Conservation (phyloP, 2,888 invertebrate species). For the Apantesis nais region DNA sequence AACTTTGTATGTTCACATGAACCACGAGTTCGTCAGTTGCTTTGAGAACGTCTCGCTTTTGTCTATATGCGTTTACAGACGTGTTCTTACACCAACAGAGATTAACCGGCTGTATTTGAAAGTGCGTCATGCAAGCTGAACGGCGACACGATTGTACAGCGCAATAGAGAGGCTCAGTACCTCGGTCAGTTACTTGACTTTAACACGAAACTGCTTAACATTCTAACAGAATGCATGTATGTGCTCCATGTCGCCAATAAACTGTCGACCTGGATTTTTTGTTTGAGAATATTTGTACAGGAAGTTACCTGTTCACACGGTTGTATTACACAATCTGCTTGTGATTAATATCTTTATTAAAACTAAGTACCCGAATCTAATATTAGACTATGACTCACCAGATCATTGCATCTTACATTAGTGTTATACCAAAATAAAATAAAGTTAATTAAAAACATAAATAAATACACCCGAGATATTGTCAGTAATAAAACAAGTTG, state of each 20-base stretch:
- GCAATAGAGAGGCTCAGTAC: slow-evolving; percentile 55
- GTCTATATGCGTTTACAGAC: slow-evolving; percentile 66
- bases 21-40: slow-evolving; percentile 67
- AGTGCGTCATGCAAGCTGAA: slow-evolving; percentile 29
- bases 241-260: slow-evolving; percentile 72
- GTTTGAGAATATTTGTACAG: slow-evolving; percentile 68
- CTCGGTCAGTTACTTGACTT: slow-evolving; percentile 64
- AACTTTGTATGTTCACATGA: slow-evolving; percentile 70
- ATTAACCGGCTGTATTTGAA: slow-evolving; percentile 58
- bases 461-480: slow-evolving; percentile 75
- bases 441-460: slow-evolving; percentile 80
- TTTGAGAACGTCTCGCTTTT: slow-evolving; percentile 74
- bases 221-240: slow-evolving; percentile 75
- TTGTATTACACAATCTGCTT: slow-evolving; percentile 45
- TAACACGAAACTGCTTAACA: slow-evolving; percentile 81
- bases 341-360: slow-evolving; percentile 29
- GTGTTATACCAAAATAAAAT: slow-evolving; percentile 70
- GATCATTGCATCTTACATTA: slow-evolving; percentile 71
- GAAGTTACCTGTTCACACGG: slow-evolving; percentile 74
- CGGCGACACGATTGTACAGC: slow-evolving; percentile 42
- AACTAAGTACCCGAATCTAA: slow-evolving; percentile 49
- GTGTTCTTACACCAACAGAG: slow-evolving; percentile 61
- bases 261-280: slow-evolving; percentile 78
- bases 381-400: slow-evolving; percentile 57
- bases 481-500: slow-evolving; percentile 68